These are phyloP conservation scores for Karalla daura DNA, from an alignment of 2,797 vertebrate genomes.

Conservation along the genomic window DNA sequence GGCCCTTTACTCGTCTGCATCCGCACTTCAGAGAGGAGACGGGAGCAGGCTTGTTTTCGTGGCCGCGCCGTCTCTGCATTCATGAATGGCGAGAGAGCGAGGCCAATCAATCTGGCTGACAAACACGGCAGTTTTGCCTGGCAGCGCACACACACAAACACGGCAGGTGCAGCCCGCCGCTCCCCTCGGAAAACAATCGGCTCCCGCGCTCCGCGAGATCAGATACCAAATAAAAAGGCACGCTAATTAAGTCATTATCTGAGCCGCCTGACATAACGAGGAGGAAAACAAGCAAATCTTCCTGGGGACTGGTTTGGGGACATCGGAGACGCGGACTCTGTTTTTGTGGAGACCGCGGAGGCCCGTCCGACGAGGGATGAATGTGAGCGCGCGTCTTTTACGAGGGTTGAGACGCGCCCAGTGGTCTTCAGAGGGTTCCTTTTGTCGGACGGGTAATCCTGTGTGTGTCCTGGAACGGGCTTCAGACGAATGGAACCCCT, in stretches of 20 bases:
- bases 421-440: background rate
- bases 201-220: background rate
- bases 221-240: conserved; percentile 3
- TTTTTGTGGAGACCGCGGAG: too few relatives aligned
- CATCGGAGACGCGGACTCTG: too few relatives aligned
- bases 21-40: background rate
- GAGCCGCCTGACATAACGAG: background rate
- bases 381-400: background rate
- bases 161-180: background rate
- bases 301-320: too few relatives aligned
- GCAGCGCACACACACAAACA: background rate
- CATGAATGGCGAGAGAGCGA: background rate
- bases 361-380: background rate
- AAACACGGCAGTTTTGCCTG: background rate
- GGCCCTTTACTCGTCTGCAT: background rate
- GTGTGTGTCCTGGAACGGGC: background rate
- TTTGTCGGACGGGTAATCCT: background rate
- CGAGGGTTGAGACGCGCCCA: background rate
- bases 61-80: background rate
- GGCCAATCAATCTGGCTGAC: conserved; percentile 4
- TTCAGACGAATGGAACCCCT: background rate
- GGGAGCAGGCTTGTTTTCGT: background rate
- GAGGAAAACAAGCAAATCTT: background rate
- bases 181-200: background rate
- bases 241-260: background rate